Conservation (phyloP, 2,797 vertebrate species). For the Oreochromis mossambicus region DNA sequence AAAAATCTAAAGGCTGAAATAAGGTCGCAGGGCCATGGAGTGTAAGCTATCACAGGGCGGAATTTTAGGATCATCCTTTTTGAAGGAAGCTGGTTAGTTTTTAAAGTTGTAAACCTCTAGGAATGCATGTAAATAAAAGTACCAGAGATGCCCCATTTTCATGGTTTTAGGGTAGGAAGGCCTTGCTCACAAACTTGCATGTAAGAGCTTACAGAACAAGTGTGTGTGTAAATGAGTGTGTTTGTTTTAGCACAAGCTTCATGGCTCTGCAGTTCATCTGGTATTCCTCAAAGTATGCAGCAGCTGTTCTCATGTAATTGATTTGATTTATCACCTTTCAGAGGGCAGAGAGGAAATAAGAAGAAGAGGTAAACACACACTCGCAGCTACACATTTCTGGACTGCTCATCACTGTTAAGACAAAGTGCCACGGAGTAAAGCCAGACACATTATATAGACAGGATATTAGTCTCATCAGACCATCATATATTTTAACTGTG, state of each 20-base stretch:
- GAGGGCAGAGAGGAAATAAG: constrained; percentile 18
- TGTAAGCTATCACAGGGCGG: not conserved
- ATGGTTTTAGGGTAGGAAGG: not conserved
- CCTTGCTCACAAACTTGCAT: not conserved
- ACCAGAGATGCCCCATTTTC: not conserved
- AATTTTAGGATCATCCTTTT: not conserved
- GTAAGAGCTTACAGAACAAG: not conserved
- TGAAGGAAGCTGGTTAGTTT: not conserved
- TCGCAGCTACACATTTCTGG: not conserved
- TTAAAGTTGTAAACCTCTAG: not conserved
- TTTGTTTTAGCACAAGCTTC: not conserved
- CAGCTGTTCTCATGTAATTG: constrained; percentile 35
- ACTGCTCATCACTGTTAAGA: constrained; percentile 1
- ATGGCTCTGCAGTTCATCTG: constrained; percentile 5
- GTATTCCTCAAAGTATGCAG: constrained; percentile 19
- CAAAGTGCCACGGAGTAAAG: constrained; percentile 7
- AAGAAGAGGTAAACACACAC: not conserved
- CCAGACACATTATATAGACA: constrained; percentile 43
- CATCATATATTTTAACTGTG: constrained; percentile 54
- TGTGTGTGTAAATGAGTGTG: not conserved
- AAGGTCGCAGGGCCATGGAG: not conserved
- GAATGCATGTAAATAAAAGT: not conserved
- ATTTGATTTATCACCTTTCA: constrained; percentile 40
- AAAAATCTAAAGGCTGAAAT: not conserved
- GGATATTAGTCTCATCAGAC: constrained; percentile 64